phyloP scores from a whole-genome alignment of 1,140 invertebrate species.

The Neodiprion lecontei region DNA sequence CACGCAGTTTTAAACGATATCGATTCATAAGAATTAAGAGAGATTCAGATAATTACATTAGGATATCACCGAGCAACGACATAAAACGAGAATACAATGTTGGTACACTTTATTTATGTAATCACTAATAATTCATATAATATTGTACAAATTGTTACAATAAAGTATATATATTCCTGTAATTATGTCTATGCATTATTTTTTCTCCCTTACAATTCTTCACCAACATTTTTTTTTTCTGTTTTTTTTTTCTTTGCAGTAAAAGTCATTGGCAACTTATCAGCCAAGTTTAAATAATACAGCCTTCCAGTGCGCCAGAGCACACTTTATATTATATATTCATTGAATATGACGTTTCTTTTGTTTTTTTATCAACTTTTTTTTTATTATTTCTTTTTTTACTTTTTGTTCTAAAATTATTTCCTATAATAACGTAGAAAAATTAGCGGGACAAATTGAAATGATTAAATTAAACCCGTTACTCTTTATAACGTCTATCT shows the following conservation, averaged over 20 bases:
- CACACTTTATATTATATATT: slow-evolving; percentile 26
- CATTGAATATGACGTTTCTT: neutral
- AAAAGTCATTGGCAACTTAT: slow-evolving; percentile 45
- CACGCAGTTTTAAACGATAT: neutral
- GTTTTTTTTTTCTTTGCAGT: slow-evolving; percentile 32
- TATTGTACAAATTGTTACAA: slow-evolving; percentile 64
- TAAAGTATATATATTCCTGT: slow-evolving; percentile 56
- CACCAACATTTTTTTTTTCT: too few relatives aligned
- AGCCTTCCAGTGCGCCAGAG: slow-evolving; percentile 46
- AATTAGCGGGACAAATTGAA: slow-evolving; percentile 54
- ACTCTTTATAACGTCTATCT: slow-evolving; percentile 56
- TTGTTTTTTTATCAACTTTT: neutral
- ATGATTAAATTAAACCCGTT: slow-evolving; percentile 58
- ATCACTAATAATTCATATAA: slow-evolving; percentile 55
- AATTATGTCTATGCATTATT: slow-evolving; percentile 53
- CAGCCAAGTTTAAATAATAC: slow-evolving; percentile 54
- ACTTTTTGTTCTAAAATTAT: slow-evolving; percentile 51
- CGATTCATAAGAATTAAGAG: neutral
- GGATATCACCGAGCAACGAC: neutral
- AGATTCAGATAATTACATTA: neutral
- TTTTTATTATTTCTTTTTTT: neutral
- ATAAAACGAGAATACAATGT: slow-evolving; percentile 49
- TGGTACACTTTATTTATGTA: slow-evolving; percentile 62
- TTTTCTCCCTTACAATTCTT: too few relatives aligned
- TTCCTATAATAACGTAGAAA: slow-evolving; percentile 58